Evolutionary conservation across 2,113 vertebrate species (phyloP), one percentile per base, ranked within the genome.

Genomic region (Pachyramphus minor): DNA sequence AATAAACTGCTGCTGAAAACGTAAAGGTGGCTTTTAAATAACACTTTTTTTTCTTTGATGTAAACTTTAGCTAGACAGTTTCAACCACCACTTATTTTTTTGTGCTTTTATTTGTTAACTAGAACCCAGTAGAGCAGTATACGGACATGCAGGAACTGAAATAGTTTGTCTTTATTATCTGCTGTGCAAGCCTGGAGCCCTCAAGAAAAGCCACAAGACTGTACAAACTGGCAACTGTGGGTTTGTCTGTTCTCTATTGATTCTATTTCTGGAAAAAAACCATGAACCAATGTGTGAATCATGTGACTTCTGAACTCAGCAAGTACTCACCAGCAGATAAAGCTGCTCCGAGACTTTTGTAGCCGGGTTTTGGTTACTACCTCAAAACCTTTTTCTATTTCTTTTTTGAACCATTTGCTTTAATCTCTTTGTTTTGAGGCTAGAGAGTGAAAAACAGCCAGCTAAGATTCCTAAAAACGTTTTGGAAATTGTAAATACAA

Each of bases 181-280:
- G 93, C 97, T 98, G 97, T 97, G 96, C 93, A 81, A 98, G 97
- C 93, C 96, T 98, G 97, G 71, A 98, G 97, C 96, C 96, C 96
- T 96, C 97, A 97, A 97, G 96, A 98, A 96, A 98, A 98, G 97
- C 98, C 98, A 98, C 98, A 98, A 98, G 95, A 96, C 96, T 97
- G 93, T 95, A 96, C 97, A 97, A 97, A 98, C 98, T 98, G 97
- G 98, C 98, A 98, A 97, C 95, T 98, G 98, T 93, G 97, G 98
- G 96, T 98, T 98, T 98, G 97, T 98, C 98, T 98, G 98, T 98
- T 98, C 97, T 98, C 96, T 97, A 98, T 98, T 98, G 97, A 98
- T 98, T 98, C 98, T 98, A 98, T 98, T 98, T 98, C 97, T 97
- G 97, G 91, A 85, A 94, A 92, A 88, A 97, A 93, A 55, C 77